Evolutionary conservation across 2,797 vertebrate species (phyloP).

Genomic region (Sylvia borin): DNA sequence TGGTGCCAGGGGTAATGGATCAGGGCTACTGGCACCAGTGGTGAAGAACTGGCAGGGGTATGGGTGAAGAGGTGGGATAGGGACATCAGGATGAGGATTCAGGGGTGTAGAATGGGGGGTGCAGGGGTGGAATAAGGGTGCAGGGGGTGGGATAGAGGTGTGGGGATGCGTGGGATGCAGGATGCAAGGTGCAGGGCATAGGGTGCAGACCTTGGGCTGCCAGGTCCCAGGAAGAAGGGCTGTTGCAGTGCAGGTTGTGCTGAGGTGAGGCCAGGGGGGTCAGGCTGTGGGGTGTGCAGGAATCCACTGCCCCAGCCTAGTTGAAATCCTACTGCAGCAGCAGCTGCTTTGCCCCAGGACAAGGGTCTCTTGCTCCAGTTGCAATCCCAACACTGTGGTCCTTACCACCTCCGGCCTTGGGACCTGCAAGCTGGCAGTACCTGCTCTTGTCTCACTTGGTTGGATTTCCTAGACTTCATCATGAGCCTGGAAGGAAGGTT

Average conservation of each 20-base stretch:
- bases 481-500: neutral
- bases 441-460: neutral
- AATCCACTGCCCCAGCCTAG: neutral
- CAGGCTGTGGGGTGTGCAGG: neutral
- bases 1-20: fast-evolving
- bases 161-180: neutral
- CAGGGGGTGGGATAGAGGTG: no score
- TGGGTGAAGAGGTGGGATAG: no score
- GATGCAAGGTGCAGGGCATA: neutral
- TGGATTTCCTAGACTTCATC: neutral
- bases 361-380: neutral
- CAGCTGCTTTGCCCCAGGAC: neutral
- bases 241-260: neutral
- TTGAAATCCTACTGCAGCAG: neutral
- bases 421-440: neutral
- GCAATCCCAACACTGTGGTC: neutral
- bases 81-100: neutral
- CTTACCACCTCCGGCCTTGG: neutral
- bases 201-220: neutral
- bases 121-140: neutral
- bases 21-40: neutral
- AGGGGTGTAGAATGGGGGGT: neutral
- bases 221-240: neutral
- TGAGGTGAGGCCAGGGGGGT: neutral
- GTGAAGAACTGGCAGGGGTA: neutral